Evolutionary conservation across 2,888 invertebrate species (phyloP).

Genomic region (Caenorhabditis sinica): DNA sequence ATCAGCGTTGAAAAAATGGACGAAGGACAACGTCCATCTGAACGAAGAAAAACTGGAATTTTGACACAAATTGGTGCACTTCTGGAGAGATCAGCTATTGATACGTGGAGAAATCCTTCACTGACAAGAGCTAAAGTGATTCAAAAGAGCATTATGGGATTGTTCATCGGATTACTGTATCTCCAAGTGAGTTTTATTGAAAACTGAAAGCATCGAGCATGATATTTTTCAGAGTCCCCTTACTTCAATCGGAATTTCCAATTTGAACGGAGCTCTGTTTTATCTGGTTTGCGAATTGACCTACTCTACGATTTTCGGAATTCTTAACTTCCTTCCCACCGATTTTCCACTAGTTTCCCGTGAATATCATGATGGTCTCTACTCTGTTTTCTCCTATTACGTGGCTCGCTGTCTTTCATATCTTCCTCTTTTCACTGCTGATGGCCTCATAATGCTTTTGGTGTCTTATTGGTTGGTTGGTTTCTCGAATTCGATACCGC

Average conservation of each 20-base stretch:
- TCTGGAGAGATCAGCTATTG: constrained; percentile 75
- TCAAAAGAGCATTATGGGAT: constrained; percentile 82
- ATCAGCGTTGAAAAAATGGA: constrained; percentile 55
- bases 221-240: constrained; percentile 81
- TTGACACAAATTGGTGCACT: constrained; percentile 69
- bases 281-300: constrained; percentile 87
- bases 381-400: constrained; percentile 86
- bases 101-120: constrained; percentile 81
- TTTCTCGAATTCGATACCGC: constrained; percentile 68
- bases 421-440: constrained; percentile 85
- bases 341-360: constrained; percentile 93
- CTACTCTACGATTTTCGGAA: constrained; percentile 95
- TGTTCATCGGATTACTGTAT: constrained; percentile 91
- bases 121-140: constrained; percentile 81
- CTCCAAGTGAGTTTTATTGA: constrained; percentile 51
- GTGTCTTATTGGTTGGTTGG: constrained; percentile 94
- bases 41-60: constrained; percentile 62
- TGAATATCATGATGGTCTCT: constrained; percentile 94
- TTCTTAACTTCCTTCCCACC: constrained; percentile 92
- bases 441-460: constrained; percentile 91
- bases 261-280: constrained; percentile 94
- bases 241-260: constrained; percentile 92
- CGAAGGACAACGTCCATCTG: constrained; percentile 65
- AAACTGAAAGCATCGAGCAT: background rate
- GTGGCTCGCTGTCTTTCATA: constrained; percentile 81